Evolutionary conservation across 2,113 vertebrate species (phyloP), one percentile per base, ranked within the genome.

Genomic region (Suricata suricatta): DNA sequence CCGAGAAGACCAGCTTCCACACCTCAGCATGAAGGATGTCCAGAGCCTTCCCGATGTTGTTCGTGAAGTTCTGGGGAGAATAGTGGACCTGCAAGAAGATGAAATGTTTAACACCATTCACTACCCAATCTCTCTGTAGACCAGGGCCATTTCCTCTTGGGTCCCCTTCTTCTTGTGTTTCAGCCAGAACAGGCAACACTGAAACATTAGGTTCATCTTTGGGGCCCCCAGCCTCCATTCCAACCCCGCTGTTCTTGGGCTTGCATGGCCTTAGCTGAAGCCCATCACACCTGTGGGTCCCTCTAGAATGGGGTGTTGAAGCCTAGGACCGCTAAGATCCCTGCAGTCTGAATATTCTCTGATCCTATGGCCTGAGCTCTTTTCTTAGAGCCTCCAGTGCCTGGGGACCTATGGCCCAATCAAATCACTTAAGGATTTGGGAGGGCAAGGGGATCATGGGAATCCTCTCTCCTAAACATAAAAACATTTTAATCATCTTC

Each of bases 11-110:
- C 29, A 15, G 64, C 6, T 31, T 66, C 31, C 4, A 0, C 98
- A 99, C 99, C 99, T 99, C 98, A 31, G 47, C 82, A 2, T 99
- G 98, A 72, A 99, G 98, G 44, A 98, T 93, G 85, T 99, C 99
- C 98, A 99, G 96, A n/a, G 98, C 98, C 81, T 25, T 29, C 89
- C 93, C 86, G 13, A 99, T 19, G 90, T 96, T 96, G 64, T 68
- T 79, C 0, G 74, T 94, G 96, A 98, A 99, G 92, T 99, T 98
- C 88, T 98, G 95, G 35, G 99, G 98, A 93, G 99, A 99, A 95
- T 76, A 71, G 2, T 0, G 76, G 17, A 1, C 27, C 99, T 99
- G 96, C 66, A 17, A 95, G 96, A 96, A 97, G 76, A 98, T 92
- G 47, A 17, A 66, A 16, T 0, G 0, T 63, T 66, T 16, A 69